A percentile compares a stretch with the other conserved stretches of the same genome.
phyloP scores from a whole-genome alignment of 2,888 invertebrate genomes.

The Carcina quercana region DNA sequence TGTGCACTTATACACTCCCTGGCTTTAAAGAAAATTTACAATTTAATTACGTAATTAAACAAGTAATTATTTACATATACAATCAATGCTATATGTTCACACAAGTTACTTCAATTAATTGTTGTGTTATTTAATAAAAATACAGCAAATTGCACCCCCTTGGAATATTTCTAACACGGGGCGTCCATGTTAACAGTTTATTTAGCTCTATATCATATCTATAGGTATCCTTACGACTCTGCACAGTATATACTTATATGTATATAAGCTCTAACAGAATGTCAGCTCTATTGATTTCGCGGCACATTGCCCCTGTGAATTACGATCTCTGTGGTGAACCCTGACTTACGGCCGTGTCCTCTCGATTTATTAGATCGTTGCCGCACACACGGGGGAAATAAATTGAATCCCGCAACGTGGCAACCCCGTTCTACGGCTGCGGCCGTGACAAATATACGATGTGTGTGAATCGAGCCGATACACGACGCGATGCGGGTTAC shows the following conservation, averaged over 20 bases:
- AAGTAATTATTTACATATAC: no score
- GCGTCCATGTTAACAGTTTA: no score
- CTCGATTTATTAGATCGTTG: conserved; percentile 66
- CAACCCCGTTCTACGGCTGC: conserved; percentile 46
- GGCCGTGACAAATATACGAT: conserved; percentile 61
- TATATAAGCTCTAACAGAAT: conserved; percentile 15
- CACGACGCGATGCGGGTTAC: conserved; percentile 45
- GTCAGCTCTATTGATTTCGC: conserved; percentile 67
- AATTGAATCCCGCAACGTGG: conserved; percentile 52
- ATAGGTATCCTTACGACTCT: not conserved
- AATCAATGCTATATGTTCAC: no score
- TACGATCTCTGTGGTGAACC: conserved; percentile 57
- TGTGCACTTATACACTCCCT: no score
- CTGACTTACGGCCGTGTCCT: conserved; percentile 52
- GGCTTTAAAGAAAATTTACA: no score
- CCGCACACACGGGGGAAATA: conserved; percentile 56
- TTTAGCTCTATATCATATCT: no score
- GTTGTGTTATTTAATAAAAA: no score
- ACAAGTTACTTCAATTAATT: no score
- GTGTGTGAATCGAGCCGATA: conserved; percentile 26
- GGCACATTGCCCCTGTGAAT: conserved; percentile 63
- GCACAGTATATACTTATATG: not conserved
- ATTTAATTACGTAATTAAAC: no score
- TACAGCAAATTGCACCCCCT: no score
- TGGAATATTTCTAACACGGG: no score